Evolutionary conservation across 2,797 vertebrate genomes (phyloP), one percentile per base, ranked within the genome.

Genomic region (Xiphorhynchus erythropygius): DNA sequence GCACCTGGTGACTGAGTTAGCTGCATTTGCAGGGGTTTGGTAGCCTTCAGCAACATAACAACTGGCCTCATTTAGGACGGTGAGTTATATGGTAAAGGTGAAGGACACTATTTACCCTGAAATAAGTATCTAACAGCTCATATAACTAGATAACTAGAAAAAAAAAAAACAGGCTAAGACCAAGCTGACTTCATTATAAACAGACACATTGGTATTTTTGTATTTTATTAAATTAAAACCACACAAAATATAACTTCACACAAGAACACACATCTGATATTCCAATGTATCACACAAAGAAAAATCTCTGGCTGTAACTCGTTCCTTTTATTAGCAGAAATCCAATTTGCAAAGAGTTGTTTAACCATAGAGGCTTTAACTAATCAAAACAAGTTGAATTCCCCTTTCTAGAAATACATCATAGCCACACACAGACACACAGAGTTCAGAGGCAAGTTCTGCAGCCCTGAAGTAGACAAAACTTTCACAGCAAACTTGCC

Each of bases 191-290:
- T 93, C 50, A 71, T 84, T 85, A 94, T 30, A 62, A 94, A 92
- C 44, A 71, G 44, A 84, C 84, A 75, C 32, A 57, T 6, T 2
- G 6, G 14, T 49, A 59, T 71, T 93, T 93, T 59, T 91, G n/a
- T 57, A 87, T 97, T 90, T 97, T 95, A 97, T 97, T 96, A 95
- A 95, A 94, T 95, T 94, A 96, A 97, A 97, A 89, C 77, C 87
- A 95, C 93, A 94, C 67, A 89, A 95, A 93, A 86, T 84, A 19
- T 78, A 91, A 93, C 77, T 84, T 70, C 94, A 93, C 80, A 96
- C 80, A 97, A 88, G 46, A 97, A 96, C 77, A 84, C 63, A 95
- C 68, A 69, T 49, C 87, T 93, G 86, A 84, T 89, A 94, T 87
- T 89, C 55, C 87, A 90, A 79, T 76, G 55, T 55, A 89, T 89